Evolutionary conservation across 2,888 invertebrate genomes (phyloP), one percentile per base, ranked within the genome.

Genomic region (Yponomeuta cagnagella): DNA sequence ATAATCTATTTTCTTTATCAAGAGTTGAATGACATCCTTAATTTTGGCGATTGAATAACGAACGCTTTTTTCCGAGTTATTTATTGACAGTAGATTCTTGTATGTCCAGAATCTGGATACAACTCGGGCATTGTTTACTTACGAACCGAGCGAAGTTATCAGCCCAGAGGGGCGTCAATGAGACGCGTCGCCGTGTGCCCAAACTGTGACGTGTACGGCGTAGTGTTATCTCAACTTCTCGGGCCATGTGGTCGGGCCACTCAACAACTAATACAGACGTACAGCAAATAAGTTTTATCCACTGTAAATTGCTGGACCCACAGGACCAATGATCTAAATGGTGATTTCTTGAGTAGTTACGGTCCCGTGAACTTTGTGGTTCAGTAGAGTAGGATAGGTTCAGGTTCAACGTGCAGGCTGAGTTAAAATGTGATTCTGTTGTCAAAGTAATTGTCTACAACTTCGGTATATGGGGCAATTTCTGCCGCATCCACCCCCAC

Each of bases 131-230:
- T 31, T 65, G 65, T 31, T 65, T 9, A n/a, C 15, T 15, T 37
- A 69, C 48, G 69, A 75, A 79, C 76, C 82, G 82, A 85, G 83
- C 82, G 81, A 80, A 80, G 80, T 82, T 85, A 86, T 84, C 77
- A 75, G 77, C 37, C 30, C 76, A 80, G 84, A 80, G 84, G 76
- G 80, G 84, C 86, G 85, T 90, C 88, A 90, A 90, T 90, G 89
- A 85, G 86, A 84, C 82, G 86, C 80, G 77, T 78, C 78, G 77
- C 78, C 78, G 77, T 77, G 76, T 73, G 76, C 77, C 77, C 74
- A 75, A 76, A 79, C 78, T 77, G 76, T 80, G 74, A 74, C 77
- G 80, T 80, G 78, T 79, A 78, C 80, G 82, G 78, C 75, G 77
- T 73, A 75, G 75, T 75, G 80, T 85, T 84, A 87, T 87, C 87